Percentiles rank a stretch among this genome's conserved stretches.
Conservation (phyloP, 2,888 invertebrate species). For the Andricus curvator region DNA sequence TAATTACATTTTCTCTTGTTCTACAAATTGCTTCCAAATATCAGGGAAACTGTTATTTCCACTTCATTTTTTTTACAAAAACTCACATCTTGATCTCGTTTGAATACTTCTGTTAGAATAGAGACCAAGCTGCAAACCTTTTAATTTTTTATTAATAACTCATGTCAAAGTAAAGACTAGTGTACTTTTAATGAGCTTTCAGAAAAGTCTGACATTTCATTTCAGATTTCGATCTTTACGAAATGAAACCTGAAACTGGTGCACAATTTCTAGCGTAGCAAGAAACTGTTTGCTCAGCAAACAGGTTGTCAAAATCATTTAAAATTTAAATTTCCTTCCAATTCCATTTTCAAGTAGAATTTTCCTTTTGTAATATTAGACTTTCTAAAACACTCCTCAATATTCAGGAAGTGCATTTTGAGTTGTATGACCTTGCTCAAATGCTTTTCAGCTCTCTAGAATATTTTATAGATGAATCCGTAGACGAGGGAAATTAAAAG, state of each 20-base stretch:
- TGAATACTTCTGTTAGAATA: too few relatives aligned
- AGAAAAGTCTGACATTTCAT: neutral
- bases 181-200: neutral
- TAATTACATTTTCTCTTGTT: neutral
- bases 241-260: neutral
- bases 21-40: neutral
- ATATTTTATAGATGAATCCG: constrained; percentile 10
- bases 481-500: constrained; percentile 10
- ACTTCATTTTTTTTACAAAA: too few relatives aligned
- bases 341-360: neutral
- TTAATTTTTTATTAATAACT: neutral
- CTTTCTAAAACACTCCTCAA: neutral
- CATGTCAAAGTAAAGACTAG: neutral
- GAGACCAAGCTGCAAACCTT: neutral
- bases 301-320: neutral
- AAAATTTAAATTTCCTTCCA: neutral
- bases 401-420: neutral
- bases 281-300: neutral
- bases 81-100: too few relatives aligned
- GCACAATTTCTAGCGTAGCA: neutral
- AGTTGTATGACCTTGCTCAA: neutral
- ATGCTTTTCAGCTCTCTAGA: neutral
- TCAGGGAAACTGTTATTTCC: neutral
- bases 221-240: neutral
- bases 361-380: neutral